Evolutionary conservation across 37 sponge, comb jelly and placozoan genomes (phyloP).

Genomic region (Haliclona indistincta): DNA sequence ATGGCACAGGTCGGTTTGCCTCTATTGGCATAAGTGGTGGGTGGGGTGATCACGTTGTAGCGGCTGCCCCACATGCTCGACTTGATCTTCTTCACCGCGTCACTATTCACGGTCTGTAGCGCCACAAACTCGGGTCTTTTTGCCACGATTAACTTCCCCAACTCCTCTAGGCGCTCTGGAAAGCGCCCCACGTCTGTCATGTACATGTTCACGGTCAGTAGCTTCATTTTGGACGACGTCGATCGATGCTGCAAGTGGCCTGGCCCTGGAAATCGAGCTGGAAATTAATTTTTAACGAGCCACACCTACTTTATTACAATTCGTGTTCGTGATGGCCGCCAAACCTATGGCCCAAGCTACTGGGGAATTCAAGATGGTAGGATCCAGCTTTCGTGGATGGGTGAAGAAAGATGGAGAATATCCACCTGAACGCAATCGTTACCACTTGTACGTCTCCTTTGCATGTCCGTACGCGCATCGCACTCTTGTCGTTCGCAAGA

Average conservation of each 20-base stretch:
- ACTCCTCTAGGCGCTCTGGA: conserved; percentile 48
- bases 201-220: conserved; percentile 60
- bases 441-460: conserved; percentile 89
- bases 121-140: conserved; percentile 73
- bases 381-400: conserved; percentile 63
- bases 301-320: too few species aligned
- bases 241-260: too few species aligned
- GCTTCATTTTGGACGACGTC: conserved; percentile 49
- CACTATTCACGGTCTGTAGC: conserved; percentile 66
- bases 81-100: conserved; percentile 45
- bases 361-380: conserved; percentile 75
- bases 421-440: conserved; percentile 75
- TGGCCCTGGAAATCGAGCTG: too few species aligned
- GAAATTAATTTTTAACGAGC: too few species aligned
- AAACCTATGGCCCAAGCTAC: conserved; percentile 27
- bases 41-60: conserved; percentile 53
- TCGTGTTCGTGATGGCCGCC: too few species aligned
- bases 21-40: conserved; percentile 57
- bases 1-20: conserved; percentile 61
- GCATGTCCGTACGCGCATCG: conserved; percentile 96
- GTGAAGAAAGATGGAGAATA: conserved; percentile 62
- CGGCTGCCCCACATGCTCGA: conserved; percentile 50
- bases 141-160: conserved; percentile 56
- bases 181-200: not conserved
- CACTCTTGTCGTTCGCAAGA: conserved; percentile 63